These are phyloP conservation scores for Eurystomus glaucurus DNA, from an alignment of 2,797 vertebrate genomes.

Conservation along the genomic window DNA sequence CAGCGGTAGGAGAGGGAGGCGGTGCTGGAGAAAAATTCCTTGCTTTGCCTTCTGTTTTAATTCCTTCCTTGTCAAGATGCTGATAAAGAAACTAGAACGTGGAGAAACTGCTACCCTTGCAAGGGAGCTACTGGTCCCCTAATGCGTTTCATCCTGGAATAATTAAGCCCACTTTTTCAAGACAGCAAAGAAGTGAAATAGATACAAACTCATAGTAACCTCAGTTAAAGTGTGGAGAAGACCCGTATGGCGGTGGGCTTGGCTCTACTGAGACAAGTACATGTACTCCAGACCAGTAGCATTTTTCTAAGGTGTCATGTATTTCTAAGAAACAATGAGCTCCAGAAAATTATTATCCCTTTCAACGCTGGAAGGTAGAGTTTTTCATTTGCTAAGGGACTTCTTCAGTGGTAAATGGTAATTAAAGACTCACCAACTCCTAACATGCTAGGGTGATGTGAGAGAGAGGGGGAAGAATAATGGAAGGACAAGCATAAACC, in stretches of 20 bases:
- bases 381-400: not conserved
- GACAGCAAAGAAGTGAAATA: not conserved
- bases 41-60: not conserved
- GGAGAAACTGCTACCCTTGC: not conserved
- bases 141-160: not conserved
- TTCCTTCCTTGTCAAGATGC: not conserved
- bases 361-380: not conserved
- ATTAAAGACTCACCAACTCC: rapidly evolving
- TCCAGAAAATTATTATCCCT: not conserved
- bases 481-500: not conserved
- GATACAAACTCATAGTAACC: not conserved
- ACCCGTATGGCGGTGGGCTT: rapidly evolving
- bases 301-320: not conserved
- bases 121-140: not conserved
- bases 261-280: not conserved
- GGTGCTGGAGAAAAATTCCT: not conserved
- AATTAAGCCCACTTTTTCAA: not conserved
- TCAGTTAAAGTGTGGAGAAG: not conserved
- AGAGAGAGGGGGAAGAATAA: rapidly evolving
- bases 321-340: not conserved
- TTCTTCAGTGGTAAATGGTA: not conserved
- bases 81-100: not conserved
- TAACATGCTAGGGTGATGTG: rapidly evolving
- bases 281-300: not conserved
- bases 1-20: not conserved